A percentile compares a stretch with the other conserved stretches of the same genome.
phyloP scores from a whole-genome alignment of 2,113 vertebrate genomes.

The Orthochromis malagaraziensis region DNA sequence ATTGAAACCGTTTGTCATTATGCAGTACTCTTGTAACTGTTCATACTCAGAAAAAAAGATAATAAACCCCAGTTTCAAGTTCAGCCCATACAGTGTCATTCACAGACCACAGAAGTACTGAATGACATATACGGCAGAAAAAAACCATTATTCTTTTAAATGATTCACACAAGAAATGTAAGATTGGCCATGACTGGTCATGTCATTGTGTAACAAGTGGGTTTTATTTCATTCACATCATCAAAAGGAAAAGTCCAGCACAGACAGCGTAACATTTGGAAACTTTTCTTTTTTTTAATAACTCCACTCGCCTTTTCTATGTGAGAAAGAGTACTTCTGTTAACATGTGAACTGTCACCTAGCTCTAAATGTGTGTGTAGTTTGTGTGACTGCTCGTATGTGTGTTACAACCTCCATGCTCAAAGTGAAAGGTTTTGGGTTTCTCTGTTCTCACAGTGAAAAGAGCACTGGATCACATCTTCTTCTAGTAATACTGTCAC shows the following conservation, averaged over 20 bases:
- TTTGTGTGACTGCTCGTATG: neutral
- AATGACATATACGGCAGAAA: neutral
- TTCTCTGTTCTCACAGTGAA: conserved; percentile 29
- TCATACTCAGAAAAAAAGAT: neutral
- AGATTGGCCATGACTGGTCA: neutral
- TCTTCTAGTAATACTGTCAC: conserved; percentile 28
- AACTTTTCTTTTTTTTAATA: neutral
- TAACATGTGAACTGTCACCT: conserved; percentile 1
- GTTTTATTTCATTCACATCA: neutral
- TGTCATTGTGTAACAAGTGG: conserved; percentile 4
- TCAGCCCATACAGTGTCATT: conserved; percentile 9
- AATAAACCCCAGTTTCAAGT: conserved; percentile 19
- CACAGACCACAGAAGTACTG: conserved; percentile 21
- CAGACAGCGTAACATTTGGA: neutral
- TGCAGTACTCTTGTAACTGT: neutral
- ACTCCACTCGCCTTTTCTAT: neutral
- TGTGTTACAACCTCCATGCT: neutral
- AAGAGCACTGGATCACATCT: neutral
- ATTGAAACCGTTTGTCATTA: conserved; percentile 49
- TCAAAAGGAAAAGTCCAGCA: neutral
- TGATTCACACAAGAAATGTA: conserved; percentile 19
- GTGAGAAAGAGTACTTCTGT: neutral
- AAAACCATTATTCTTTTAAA: neutral
- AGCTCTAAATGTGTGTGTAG: neutral
- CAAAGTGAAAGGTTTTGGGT: conserved; percentile 32